Conservation (phyloP, 1,140 invertebrate genomes). For the Zaprionus lachaisei region DNA sequence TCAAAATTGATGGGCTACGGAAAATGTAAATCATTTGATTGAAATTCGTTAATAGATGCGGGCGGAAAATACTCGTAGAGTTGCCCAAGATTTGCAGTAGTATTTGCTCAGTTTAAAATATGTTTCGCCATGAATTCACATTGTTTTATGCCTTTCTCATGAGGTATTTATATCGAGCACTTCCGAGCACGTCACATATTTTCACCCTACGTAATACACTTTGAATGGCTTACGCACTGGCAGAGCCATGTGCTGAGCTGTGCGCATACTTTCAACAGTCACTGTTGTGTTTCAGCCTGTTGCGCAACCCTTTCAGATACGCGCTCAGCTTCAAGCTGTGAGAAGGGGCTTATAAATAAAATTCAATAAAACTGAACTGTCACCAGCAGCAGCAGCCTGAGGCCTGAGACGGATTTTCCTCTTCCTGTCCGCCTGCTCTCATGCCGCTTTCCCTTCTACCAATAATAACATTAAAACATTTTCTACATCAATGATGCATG, state of each 20-base stretch:
- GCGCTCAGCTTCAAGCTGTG: slow-evolving; percentile 10
- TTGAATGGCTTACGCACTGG: slow-evolving; percentile 34
- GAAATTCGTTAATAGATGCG: slow-evolving; percentile 15
- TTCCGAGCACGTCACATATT: neutral
- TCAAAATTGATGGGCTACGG: slow-evolving; percentile 37
- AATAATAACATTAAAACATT: slow-evolving; percentile 82
- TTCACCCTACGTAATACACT: slow-evolving; percentile 22
- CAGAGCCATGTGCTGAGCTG: slow-evolving; percentile 16
- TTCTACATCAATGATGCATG: slow-evolving; percentile 80
- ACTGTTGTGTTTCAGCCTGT: slow-evolving; percentile 50
- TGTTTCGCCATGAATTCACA: neutral
- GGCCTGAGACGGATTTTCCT: slow-evolving; percentile 11
- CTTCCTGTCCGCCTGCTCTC: neutral
- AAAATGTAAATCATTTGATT: slow-evolving; percentile 19
- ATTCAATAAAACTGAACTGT: slow-evolving; percentile 79
- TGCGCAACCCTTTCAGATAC: slow-evolving; percentile 56
- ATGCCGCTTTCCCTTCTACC: slow-evolving; percentile 16
- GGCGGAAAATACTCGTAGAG: neutral
- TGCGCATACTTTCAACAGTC: slow-evolving; percentile 28
- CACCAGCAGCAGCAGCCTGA: slow-evolving; percentile 47
- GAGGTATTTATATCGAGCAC: neutral
- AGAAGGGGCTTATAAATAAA: slow-evolving; percentile 52
- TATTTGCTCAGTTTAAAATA: neutral
- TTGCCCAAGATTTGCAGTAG: neutral
- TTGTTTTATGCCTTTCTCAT: neutral